Evolutionary conservation across 2,113 vertebrate genomes (phyloP).

Genomic region (Neolamprologus ventralis): DNA sequence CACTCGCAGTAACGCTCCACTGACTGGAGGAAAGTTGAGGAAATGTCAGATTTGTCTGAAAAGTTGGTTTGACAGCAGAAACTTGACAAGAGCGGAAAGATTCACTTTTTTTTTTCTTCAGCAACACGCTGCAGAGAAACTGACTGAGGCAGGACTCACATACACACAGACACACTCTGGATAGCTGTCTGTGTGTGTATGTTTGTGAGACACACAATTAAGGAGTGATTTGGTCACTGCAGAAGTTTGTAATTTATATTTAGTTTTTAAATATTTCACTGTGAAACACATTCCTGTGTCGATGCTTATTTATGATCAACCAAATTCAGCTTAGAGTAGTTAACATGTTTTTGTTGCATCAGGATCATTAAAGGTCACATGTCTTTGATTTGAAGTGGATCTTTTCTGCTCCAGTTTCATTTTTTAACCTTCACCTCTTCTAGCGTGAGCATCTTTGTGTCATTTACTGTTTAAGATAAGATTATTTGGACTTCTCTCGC

Average conservation of each 20-base stretch:
- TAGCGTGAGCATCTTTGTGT: not conserved
- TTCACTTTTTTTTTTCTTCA: not conserved
- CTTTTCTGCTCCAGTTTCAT: not conserved
- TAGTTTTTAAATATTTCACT: not conserved
- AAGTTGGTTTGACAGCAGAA: conserved; percentile 28
- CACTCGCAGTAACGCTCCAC: not conserved
- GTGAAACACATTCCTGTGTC: not conserved
- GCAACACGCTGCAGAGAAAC: not conserved
- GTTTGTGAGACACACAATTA: not conserved
- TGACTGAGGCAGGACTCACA: not conserved
- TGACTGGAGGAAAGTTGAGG: conserved; percentile 10
- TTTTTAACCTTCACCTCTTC: not conserved
- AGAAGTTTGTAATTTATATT: not conserved
- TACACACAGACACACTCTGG: not conserved
- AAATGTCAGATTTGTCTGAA: conserved; percentile 45
- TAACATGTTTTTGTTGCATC: not conserved
- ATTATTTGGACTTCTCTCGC: not conserved
- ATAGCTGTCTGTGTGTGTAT: not conserved
- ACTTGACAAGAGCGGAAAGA: not conserved
- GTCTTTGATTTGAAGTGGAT: not conserved
- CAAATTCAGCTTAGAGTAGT: not conserved
- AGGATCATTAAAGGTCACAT: not conserved
- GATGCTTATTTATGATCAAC: not conserved
- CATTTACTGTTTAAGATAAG: not conserved
- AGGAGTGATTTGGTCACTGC: not conserved